Evolutionary conservation across 2,888 invertebrate genomes (phyloP).

Genomic region (Synanthedon myopaeformis): DNA sequence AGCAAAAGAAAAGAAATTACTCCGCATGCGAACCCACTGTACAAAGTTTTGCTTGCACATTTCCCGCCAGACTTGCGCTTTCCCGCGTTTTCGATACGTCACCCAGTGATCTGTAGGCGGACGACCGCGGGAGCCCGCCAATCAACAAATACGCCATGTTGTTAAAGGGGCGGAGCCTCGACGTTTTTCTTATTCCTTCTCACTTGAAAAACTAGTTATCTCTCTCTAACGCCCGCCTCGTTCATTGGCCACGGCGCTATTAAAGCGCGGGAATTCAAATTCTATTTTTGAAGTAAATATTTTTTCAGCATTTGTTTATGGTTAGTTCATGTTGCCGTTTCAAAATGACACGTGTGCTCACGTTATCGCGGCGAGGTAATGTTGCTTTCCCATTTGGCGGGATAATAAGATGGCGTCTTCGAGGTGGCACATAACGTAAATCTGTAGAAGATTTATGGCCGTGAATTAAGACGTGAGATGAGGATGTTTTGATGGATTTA

Average conservation of each 20-base stretch:
- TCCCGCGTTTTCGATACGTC: constrained; percentile 44
- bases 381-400: constrained; percentile 30
- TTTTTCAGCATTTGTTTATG: constrained; percentile 60
- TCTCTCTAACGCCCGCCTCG: constrained; percentile 41
- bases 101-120: constrained; percentile 31
- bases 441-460: constrained; percentile 46
- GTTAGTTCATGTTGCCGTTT: constrained; percentile 22
- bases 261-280: constrained; percentile 67
- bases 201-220: constrained; percentile 30
- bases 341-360: constrained; percentile 40
- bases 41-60: constrained; percentile 1
- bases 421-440: constrained; percentile 47
- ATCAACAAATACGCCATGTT: constrained; percentile 75
- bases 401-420: constrained; percentile 33
- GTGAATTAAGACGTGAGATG: constrained; percentile 50
- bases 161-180: constrained; percentile 70
- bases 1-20: no score
- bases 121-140: constrained; percentile 59
- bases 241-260: constrained; percentile 64
- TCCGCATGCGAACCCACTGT: not conserved
- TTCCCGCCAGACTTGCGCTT: constrained; percentile 15
- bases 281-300: constrained; percentile 67
- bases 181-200: constrained; percentile 32
- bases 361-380: constrained; percentile 7
- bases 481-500: constrained; percentile 54